phyloP scores from a whole-genome alignment of 1,140 invertebrate genomes.

The Drosophila leontia region DNA sequence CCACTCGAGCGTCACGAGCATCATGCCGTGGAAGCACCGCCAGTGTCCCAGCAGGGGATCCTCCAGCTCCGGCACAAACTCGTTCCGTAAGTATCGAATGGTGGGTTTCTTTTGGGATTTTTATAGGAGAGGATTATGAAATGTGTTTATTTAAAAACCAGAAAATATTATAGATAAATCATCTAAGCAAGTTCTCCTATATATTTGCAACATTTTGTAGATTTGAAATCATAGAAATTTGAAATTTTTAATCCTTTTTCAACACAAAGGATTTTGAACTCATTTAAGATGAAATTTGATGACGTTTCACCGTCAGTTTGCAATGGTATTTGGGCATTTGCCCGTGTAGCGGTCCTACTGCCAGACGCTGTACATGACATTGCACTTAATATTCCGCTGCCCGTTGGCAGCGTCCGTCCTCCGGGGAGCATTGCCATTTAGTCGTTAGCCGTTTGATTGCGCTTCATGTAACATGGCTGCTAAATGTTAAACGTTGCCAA shows the following conservation, averaged over 20 bases:
- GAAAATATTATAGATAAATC: not conserved
- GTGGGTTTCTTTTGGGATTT: not conserved
- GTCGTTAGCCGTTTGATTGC: slow-evolving; percentile 80
- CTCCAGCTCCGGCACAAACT: slow-evolving; percentile 83
- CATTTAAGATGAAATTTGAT: slow-evolving; percentile 27
- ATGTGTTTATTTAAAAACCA: not conserved
- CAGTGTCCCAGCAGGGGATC: slow-evolving; percentile 83
- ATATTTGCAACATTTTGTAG: not conserved
- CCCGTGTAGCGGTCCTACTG: not conserved
- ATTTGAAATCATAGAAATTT: not conserved
- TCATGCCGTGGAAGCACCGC: slow-evolving; percentile 84
- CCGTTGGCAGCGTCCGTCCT: slow-evolving; percentile 21
- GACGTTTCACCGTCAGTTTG: slow-evolving; percentile 12
- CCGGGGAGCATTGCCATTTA: slow-evolving; percentile 67
- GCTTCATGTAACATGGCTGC: slow-evolving; percentile 76
- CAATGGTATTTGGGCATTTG: slow-evolving; percentile 22
- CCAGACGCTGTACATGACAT: slow-evolving; percentile 53
- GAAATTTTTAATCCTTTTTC: not conserved
- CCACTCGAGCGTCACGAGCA: slow-evolving; percentile 78
- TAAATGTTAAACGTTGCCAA: slow-evolving; percentile 80
- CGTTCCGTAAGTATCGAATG: slow-evolving; percentile 76
- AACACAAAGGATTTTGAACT: not conserved
- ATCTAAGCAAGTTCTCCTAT: not conserved
- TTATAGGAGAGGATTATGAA: not conserved
- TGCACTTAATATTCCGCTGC: slow-evolving; percentile 57